Evolutionary conservation across 1,140 invertebrate species (phyloP), one percentile per base, ranked within the genome.

Genomic region (Himalopsyche phryganea): DNA sequence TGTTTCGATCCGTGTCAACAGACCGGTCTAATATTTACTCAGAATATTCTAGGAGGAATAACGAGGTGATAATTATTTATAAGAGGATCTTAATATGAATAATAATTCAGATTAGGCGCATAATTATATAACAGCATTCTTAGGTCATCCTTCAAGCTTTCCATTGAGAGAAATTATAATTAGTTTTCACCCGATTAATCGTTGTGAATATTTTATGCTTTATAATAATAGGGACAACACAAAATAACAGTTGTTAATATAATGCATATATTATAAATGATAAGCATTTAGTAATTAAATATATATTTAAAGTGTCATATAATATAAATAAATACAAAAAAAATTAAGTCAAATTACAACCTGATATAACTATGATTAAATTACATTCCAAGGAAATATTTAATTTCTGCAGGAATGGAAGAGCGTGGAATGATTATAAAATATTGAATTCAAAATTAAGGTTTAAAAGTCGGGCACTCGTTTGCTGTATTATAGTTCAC

Each of bases 11-110:
- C 56, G 61, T 54, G 50, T 50, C 55, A 63, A 33, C 36, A n/a
- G n/a, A 57, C 59, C 61, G 59, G 61, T 63, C 61, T 63, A 63
- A 52, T 59, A 49, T 48, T 60, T 63, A 28, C 53, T 61, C 23
- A 51, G 23, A 50, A 61, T 61, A 62, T 51, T 54, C 61, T 63
- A 60, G 32, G 23, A 28, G 23, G 23, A 54, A 50, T 53, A 52
- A 17, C 13, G 40, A 52, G 23, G 23, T 28, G 23, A 49, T 42
- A 52, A 52, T 52, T 32, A 52, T 28, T 52, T 44, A 52, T 41
- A 52, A 28, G 23, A 28, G 9, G 23, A 28, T 28, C 9, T 28
- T n/a, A 3, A 5, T 28, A 28, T 9, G 23, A 28, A 5, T 5
- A 28, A 28, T 28, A 28, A 28, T 28, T 28, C 23, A 28, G 23